Percentiles rank a stretch among this genome's conserved stretches.
Evolutionary conservation across 1,140 invertebrate genomes (phyloP).

Genomic region (Bombus vancouverensis): DNA sequence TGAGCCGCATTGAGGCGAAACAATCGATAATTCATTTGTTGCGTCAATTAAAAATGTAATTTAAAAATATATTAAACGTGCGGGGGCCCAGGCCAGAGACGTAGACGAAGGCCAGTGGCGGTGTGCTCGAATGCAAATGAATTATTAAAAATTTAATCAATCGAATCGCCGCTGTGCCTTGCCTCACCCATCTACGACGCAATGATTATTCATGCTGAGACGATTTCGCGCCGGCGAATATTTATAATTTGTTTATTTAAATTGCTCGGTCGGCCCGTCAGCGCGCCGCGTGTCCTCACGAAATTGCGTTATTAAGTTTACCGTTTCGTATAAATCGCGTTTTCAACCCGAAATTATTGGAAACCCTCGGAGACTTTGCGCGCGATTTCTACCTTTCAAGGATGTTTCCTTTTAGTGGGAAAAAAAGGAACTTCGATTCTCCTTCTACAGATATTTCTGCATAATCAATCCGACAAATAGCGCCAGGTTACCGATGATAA

Average conservation of each 20-base stretch:
- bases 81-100: conserved; percentile 27
- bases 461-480: conserved; percentile 48
- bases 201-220: conserved; percentile 82
- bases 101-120: conserved; percentile 55
- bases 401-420: conserved; percentile 24
- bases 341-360: conserved; percentile 68
- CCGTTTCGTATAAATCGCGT: conserved; percentile 78
- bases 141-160: conserved; percentile 83
- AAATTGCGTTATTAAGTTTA: conserved; percentile 81
- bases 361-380: conserved; percentile 56
- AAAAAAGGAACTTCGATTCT: background rate
- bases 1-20: conserved; percentile 47
- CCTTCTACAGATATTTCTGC: conserved; percentile 5
- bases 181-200: conserved; percentile 76
- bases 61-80: conserved; percentile 78
- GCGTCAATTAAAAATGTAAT: conserved; percentile 80
- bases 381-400: conserved; percentile 33
- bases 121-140: conserved; percentile 80
- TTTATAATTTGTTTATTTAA: conserved; percentile 83
- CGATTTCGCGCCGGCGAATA: conserved; percentile 80
- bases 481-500: background rate
- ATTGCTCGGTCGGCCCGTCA: conserved; percentile 73
- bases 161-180: conserved; percentile 78
- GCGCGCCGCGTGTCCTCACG: conserved; percentile 71
- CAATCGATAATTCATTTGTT: conserved; percentile 79